Percentiles rank a stretch among this genome's conserved stretches.
phyloP scores from a whole-genome alignment of 2,113 vertebrate species.

The Tychaedon coryphoeus region DNA sequence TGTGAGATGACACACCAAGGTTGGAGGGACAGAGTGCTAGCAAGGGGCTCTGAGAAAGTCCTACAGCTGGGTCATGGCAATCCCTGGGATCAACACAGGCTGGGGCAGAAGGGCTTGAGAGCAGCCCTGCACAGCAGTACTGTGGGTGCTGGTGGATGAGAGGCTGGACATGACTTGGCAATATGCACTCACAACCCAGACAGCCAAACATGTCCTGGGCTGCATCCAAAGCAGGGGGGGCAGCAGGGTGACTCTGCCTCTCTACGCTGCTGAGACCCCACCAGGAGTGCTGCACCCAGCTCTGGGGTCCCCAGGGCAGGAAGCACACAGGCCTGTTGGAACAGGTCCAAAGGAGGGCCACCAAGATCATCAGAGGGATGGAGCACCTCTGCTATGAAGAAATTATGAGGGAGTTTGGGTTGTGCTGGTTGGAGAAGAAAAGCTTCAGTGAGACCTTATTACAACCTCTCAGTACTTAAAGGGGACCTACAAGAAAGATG shows the following conservation, averaged over 20 bases:
- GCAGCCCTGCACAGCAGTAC: background rate
- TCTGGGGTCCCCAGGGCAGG: background rate
- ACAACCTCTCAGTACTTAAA: background rate
- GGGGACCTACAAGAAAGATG: background rate
- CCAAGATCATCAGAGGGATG: background rate
- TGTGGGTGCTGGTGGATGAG: background rate
- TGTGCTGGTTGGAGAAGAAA: background rate
- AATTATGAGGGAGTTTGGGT: background rate
- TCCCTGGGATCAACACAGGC: background rate
- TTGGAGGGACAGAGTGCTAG: background rate
- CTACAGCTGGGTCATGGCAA: background rate
- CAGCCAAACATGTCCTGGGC: accelerated
- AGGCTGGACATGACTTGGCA: background rate
- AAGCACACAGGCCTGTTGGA: background rate
- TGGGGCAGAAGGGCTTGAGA: background rate
- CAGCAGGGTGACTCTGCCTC: background rate
- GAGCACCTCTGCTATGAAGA: background rate
- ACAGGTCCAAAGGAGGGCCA: background rate
- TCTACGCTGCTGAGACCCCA: background rate
- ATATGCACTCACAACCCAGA: background rate
- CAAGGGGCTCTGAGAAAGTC: background rate
- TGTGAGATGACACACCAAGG: background rate
- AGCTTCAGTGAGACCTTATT: background rate
- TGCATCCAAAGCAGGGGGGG: background rate
- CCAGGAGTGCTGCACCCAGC: background rate